phyloP scores from a whole-genome alignment of 2,888 invertebrate species.

The Drosophila multiciliata region DNA sequence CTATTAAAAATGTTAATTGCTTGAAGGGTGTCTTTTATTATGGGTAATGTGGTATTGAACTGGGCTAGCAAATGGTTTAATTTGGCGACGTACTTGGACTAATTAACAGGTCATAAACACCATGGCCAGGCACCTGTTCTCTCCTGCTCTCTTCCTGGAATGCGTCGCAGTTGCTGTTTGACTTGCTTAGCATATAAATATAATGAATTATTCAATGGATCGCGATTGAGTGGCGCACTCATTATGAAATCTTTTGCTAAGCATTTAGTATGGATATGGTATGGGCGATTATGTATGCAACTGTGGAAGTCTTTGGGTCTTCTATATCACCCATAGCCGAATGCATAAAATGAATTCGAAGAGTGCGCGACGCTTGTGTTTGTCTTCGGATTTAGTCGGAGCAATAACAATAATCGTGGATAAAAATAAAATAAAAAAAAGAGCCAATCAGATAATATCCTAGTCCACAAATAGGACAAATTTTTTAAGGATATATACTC shows the following conservation, averaged over 20 bases:
- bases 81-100: slow-evolving; percentile 60
- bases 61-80: slow-evolving; percentile 51
- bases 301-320: slow-evolving; percentile 19
- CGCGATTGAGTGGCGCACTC: slow-evolving; percentile 29
- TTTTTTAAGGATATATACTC: slow-evolving; percentile 9
- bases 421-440: slow-evolving; percentile 1
- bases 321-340: slow-evolving; percentile 19
- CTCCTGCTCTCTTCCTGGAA: slow-evolving; percentile 26
- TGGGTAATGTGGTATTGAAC: slow-evolving; percentile 39
- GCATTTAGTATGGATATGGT: slow-evolving; percentile 55
- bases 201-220: slow-evolving; percentile 66
- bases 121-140: slow-evolving; percentile 36
- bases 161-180: slow-evolving; percentile 55
- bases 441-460: slow-evolving; percentile 12
- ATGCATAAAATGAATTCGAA: slow-evolving; percentile 63
- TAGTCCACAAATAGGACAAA: not conserved
- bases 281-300: slow-evolving; percentile 63
- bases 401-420: slow-evolving; percentile 42
- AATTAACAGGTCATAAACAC: slow-evolving; percentile 48
- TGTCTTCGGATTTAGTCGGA: slow-evolving; percentile 61
- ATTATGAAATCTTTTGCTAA: slow-evolving; percentile 46
- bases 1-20: not conserved
- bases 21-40: not conserved
- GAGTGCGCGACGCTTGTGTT: slow-evolving; percentile 63
- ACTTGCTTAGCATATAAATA: slow-evolving; percentile 53